Conservation (phyloP, 2,113 vertebrate genomes). For the Gambusia affinis region DNA sequence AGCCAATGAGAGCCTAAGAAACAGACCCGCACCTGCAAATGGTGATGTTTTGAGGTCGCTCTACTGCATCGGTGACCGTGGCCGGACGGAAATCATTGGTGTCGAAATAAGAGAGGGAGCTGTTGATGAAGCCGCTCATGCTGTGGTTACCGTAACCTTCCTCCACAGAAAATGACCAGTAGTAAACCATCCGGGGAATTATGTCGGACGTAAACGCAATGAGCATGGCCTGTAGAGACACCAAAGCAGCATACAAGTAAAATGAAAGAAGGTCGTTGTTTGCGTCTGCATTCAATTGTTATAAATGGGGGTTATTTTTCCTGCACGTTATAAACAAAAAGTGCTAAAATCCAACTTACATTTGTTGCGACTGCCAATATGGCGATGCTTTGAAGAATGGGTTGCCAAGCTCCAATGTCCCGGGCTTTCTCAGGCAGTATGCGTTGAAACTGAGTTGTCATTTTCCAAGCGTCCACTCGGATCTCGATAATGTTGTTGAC, state of each 20-base stretch:
- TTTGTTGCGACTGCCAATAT: slow-evolving; percentile 93
- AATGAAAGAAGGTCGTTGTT: background rate
- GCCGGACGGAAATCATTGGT: slow-evolving; percentile 78
- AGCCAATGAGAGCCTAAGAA: background rate
- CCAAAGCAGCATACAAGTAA: background rate
- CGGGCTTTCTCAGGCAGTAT: slow-evolving; percentile 89
- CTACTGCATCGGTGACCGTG: background rate
- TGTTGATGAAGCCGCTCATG: slow-evolving; percentile 94
- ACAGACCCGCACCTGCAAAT: slow-evolving; percentile 83
- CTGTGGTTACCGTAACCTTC: slow-evolving; percentile 75
- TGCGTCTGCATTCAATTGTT: too few species aligned
- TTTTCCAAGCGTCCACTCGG: slow-evolving; percentile 92
- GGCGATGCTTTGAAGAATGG: slow-evolving; percentile 91
- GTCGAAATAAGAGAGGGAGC: slow-evolving; percentile 86
- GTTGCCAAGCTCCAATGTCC: slow-evolving; percentile 93
- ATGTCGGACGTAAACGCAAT: slow-evolving; percentile 96
- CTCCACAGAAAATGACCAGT: slow-evolving; percentile 93
- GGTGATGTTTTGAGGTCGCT: slow-evolving; percentile 42
- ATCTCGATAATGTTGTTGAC: slow-evolving; percentile 94
- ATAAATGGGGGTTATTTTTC: too few species aligned
- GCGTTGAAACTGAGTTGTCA: slow-evolving; percentile 91
- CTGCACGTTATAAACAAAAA: background rate
- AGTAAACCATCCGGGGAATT: slow-evolving; percentile 94
- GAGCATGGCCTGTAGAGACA: slow-evolving; percentile 88
- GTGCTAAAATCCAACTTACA: slow-evolving; percentile 72